A percentile compares a stretch with the other conserved stretches of the same genome.
Conservation (phyloP, 2,888 invertebrate genomes). For the Nemotelus pantherinus region DNA sequence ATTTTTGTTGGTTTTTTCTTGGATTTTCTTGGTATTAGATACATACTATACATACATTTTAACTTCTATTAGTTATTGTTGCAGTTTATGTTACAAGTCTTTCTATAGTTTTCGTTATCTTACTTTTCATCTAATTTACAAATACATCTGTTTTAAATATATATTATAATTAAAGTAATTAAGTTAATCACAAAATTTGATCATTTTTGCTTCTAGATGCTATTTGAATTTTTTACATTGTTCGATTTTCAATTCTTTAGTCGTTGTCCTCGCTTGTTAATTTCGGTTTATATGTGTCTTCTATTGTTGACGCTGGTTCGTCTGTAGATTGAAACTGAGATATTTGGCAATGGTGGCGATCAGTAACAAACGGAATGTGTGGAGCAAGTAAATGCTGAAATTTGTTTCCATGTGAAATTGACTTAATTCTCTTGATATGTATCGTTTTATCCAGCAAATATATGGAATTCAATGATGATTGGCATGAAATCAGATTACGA, state of each 20-base stretch:
- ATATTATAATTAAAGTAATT: slow-evolving; percentile 24
- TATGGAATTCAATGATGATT: not conserved
- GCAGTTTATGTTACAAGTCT: slow-evolving; percentile 37
- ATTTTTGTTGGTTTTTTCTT: not conserved
- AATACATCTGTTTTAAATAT: slow-evolving; percentile 21
- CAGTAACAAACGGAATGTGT: too few species aligned
- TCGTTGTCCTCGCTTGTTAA: slow-evolving; percentile 37
- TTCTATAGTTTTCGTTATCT: slow-evolving; percentile 23
- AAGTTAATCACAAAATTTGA: slow-evolving; percentile 42
- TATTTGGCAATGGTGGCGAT: slow-evolving; percentile 10
- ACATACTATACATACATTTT: not conserved
- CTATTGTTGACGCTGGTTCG: slow-evolving; percentile 3
- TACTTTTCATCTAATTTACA: slow-evolving; percentile 36
- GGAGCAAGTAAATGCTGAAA: too few species aligned
- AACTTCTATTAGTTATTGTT: slow-evolving; percentile 18
- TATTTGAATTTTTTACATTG: slow-evolving; percentile 19
- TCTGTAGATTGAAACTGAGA: not conserved
- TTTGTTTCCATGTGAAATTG: not conserved
- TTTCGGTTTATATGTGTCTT: not conserved
- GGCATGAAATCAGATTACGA: not conserved
- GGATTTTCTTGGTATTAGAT: not conserved
- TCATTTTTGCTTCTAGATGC: slow-evolving; percentile 2
- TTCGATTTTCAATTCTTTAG: not conserved
- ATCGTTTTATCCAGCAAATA: not conserved
- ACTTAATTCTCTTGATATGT: slow-evolving; percentile 19